Evolutionary conservation across 2,797 vertebrate species (phyloP).

Genomic region (Sebastolobus altivelis): DNA sequence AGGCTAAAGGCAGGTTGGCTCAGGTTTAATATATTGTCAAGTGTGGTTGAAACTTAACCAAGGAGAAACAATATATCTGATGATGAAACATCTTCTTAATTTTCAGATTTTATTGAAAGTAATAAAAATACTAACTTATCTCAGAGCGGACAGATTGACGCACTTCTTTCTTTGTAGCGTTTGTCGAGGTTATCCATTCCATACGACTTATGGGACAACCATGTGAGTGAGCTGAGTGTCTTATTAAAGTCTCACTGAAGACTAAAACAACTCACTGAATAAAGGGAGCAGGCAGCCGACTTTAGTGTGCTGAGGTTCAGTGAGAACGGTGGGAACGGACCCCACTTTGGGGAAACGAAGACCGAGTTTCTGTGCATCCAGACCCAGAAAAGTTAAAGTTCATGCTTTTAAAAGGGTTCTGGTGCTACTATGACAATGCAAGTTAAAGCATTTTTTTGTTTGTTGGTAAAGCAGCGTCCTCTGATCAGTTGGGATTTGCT

Average conservation of each 20-base stretch:
- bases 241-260: slow-evolving; percentile 52
- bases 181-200: slow-evolving; percentile 75
- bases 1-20: slow-evolving; percentile 42
- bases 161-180: slow-evolving; percentile 71
- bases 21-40: slow-evolving; percentile 47
- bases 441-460: slow-evolving; percentile 18
- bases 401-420: slow-evolving; percentile 30
- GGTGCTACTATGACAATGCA: slow-evolving; percentile 4
- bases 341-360: slow-evolving; percentile 14
- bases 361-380: slow-evolving; percentile 38
- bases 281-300: slow-evolving; percentile 11
- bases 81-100: slow-evolving; percentile 39
- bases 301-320: slow-evolving; percentile 30
- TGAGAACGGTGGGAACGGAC: slow-evolving; percentile 19
- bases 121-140: slow-evolving; percentile 70
- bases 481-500: slow-evolving; percentile 22
- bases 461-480: slow-evolving; percentile 34
- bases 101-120: slow-evolving; percentile 63
- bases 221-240: slow-evolving; percentile 48
- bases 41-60: slow-evolving; percentile 54
- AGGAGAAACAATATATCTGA: slow-evolving; percentile 48
- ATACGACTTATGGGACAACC: slow-evolving; percentile 55
- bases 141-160: slow-evolving; percentile 61
- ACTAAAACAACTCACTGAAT: slow-evolving; percentile 29
- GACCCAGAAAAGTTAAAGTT: slow-evolving; percentile 26